A percentile compares a stretch with the other conserved stretches of the same genome.
phyloP scores from a whole-genome alignment of 2,113 vertebrate species.

The Verasper variegatus region DNA sequence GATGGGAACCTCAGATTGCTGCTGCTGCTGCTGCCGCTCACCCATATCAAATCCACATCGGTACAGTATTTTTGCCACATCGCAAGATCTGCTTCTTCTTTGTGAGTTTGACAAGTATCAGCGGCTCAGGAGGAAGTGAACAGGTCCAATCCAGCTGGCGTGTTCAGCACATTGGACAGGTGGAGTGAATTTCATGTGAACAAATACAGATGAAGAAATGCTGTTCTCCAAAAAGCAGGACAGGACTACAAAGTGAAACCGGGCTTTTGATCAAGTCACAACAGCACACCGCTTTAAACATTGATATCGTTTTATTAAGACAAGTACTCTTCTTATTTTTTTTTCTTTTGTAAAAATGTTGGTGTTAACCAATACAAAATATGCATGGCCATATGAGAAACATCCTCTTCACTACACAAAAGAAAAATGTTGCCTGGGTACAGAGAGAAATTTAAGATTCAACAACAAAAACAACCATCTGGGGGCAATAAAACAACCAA shows the following conservation, averaged over 20 bases:
- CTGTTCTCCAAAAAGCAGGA: not conserved
- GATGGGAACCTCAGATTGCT: conserved; percentile 50
- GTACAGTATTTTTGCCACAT: conserved; percentile 33
- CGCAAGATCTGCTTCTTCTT: conserved; percentile 17
- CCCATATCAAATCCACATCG: conserved; percentile 18
- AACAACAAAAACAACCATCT: conserved; percentile 72
- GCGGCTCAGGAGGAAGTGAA: conserved; percentile 38
- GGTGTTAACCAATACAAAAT: conserved; percentile 87
- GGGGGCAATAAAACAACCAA: conserved; percentile 64
- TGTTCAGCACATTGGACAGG: conserved; percentile 39
- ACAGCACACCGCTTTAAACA: conserved; percentile 74
- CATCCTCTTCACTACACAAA: conserved; percentile 80
- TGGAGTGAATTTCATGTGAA: conserved; percentile 29
- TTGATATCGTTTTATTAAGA: conserved; percentile 88
- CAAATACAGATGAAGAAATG: conserved; percentile 25
- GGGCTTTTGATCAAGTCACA: conserved; percentile 41
- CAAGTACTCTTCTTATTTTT: conserved; percentile 84
- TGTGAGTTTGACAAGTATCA: conserved; percentile 57
- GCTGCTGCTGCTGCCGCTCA: conserved; percentile 27
- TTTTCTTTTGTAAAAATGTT: conserved; percentile 87
- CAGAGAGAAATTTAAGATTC: conserved; percentile 74
- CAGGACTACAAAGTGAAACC: conserved; percentile 19
- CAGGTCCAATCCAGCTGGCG: conserved; percentile 30
- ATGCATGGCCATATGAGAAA: conserved; percentile 83
- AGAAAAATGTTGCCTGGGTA: conserved; percentile 71